Percentiles rank a stretch among this genome's conserved stretches.
phyloP scores from a whole-genome alignment of 2,888 invertebrate species.

The Cryptocheilus praepositus region DNA sequence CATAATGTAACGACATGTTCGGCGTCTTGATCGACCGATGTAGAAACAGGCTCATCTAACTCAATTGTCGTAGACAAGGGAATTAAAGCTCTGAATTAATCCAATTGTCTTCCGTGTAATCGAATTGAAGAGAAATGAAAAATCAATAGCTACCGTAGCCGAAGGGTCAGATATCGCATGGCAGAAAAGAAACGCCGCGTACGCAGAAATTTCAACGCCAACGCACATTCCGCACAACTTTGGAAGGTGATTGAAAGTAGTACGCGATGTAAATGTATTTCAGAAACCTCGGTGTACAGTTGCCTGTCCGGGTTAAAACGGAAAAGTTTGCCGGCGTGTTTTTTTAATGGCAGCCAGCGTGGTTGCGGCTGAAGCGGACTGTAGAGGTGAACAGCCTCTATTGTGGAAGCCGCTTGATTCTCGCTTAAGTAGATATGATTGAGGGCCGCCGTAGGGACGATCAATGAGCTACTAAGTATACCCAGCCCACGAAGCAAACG shows the following conservation, averaged over 20 bases:
- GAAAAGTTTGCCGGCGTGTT: no score
- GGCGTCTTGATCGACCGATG: conserved; percentile 5
- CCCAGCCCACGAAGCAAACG: conserved; percentile 44
- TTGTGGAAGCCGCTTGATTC: conserved; percentile 55
- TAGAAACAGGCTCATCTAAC: conserved; percentile 35
- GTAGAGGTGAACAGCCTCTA: conserved; percentile 60
- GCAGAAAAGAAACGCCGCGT: no score
- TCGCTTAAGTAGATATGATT: conserved; percentile 62
- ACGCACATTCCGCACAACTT: no score
- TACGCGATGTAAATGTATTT: no score
- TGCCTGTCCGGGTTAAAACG: no score
- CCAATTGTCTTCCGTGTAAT: conserved; percentile 50
- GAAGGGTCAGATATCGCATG: not conserved
- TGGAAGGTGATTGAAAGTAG: no score
- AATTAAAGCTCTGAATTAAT: conserved; percentile 51
- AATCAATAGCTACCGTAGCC: conserved; percentile 41
- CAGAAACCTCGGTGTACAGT: no score
- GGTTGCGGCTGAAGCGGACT: conserved; percentile 17
- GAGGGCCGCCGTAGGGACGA: conserved; percentile 59
- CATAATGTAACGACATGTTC: not conserved
- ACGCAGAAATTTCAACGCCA: no score
- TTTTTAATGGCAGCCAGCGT: conserved; percentile 12
- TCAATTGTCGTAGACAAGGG: conserved; percentile 44
- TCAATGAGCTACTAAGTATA: conserved; percentile 60
- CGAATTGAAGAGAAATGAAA: conserved; percentile 51